These are phyloP conservation scores for Periophthalmus magnuspinnatus DNA, from an alignment of 2,797 vertebrate species.

Conservation along the genomic window DNA sequence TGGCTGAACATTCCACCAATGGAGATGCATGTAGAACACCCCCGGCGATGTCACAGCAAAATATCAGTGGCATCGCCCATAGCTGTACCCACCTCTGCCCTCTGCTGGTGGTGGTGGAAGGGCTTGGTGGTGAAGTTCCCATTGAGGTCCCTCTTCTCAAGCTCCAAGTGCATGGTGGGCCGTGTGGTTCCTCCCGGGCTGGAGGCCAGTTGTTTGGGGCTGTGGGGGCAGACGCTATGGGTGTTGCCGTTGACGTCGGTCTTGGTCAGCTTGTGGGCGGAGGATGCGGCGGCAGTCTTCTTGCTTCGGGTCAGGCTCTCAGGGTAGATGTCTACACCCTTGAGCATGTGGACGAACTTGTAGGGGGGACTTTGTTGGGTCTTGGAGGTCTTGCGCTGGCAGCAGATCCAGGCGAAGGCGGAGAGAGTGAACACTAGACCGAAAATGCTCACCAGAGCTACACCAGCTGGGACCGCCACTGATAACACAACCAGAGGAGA, in stretches of 20 bases:
- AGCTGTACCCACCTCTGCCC: neutral
- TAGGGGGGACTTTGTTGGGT: constrained; percentile 93
- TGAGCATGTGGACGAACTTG: constrained; percentile 98
- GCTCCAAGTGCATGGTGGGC: constrained; percentile 87
- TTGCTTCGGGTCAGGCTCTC: constrained; percentile 94
- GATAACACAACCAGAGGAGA: constrained; percentile 33
- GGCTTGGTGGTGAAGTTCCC: constrained; percentile 91
- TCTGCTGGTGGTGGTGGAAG: constrained; percentile 60
- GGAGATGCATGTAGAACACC: no score
- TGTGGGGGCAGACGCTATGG: constrained; percentile 38
- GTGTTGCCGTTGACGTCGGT: constrained; percentile 74
- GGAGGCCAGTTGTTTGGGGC: constrained; percentile 50
- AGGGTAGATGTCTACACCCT: constrained; percentile 96
- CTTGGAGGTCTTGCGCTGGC: constrained; percentile 94
- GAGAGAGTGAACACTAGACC: constrained; percentile 95
- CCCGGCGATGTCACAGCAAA: no score
- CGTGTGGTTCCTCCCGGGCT: constrained; percentile 60
- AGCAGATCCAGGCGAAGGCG: constrained; percentile 98
- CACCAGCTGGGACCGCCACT: constrained; percentile 92
- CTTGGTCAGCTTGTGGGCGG: constrained; percentile 60
- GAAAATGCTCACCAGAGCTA: constrained; percentile 92
- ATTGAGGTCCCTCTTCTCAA: constrained; percentile 94
- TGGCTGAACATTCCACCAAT: no score
- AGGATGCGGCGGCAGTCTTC: constrained; percentile 85
- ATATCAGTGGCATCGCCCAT: neutral